A percentile compares a stretch with the other conserved stretches of the same genome.
Conservation (phyloP, 2,797 vertebrate genomes). For the Otus scops region DNA sequence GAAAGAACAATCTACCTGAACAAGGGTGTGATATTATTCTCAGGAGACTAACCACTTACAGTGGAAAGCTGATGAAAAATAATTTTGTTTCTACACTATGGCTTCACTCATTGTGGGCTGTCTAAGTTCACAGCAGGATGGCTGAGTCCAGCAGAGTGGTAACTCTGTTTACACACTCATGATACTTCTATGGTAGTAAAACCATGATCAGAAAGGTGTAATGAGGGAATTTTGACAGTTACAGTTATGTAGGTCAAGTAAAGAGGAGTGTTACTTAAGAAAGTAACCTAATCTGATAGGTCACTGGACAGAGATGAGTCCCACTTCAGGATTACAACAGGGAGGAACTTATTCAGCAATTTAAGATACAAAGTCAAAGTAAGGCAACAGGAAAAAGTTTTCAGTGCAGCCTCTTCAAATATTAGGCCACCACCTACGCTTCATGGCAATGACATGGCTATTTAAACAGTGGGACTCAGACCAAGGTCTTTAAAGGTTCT, state of each 20-base stretch:
- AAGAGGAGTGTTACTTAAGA: neutral
- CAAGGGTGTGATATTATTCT: neutral
- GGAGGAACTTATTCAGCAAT: neutral
- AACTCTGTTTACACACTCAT: neutral
- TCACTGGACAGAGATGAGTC: neutral
- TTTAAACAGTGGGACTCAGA: neutral
- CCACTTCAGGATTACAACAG: neutral
- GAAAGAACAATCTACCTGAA: neutral
- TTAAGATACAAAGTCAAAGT: neutral
- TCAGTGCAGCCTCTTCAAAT: neutral
- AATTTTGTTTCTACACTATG: neutral
- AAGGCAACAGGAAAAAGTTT: neutral
- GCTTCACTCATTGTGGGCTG: neutral
- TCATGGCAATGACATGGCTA: neutral
- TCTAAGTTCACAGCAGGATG: neutral
- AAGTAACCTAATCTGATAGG: neutral
- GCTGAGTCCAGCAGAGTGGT: neutral
- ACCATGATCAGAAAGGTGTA: neutral
- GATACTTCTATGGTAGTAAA: neutral
- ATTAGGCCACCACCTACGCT: fast-evolving
- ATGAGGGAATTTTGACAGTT: neutral
- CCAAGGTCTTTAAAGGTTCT: neutral
- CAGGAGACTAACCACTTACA: neutral
- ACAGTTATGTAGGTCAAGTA: neutral
- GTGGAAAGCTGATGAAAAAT: neutral